Percentiles rank a stretch among this genome's conserved stretches.
phyloP scores from a whole-genome alignment of 2,888 invertebrate genomes.

The Celastrina argiolus region DNA sequence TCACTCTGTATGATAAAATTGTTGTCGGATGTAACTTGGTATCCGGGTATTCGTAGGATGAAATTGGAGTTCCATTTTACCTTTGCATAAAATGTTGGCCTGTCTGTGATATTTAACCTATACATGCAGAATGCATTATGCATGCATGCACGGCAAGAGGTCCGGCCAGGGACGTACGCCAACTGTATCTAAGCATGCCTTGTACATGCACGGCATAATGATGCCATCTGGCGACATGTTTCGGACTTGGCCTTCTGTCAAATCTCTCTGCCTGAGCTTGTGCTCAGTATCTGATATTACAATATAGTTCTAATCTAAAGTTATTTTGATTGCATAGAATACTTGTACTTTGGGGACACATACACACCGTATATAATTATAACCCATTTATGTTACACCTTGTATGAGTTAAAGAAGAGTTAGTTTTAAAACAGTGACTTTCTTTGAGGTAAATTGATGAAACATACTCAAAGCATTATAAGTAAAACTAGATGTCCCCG shows the following conservation, averaged over 20 bases:
- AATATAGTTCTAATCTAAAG: background rate
- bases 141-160: background rate
- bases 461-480: background rate
- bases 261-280: background rate
- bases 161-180: conserved; percentile 8
- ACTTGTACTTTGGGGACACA: too few relatives aligned
- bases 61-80: conserved; percentile 7
- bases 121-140: background rate
- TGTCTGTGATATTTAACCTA: background rate
- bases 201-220: conserved; percentile 1
- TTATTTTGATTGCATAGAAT: background rate
- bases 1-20: background rate
- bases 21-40: background rate
- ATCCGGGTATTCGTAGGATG: background rate
- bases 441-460: background rate
- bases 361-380: too few relatives aligned
- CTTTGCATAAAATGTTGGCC: conserved; percentile 4
- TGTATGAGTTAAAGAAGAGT: background rate
- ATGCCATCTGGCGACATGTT: background rate
- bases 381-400: too few relatives aligned
- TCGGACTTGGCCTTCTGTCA: background rate
- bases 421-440: background rate
- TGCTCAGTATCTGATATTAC: background rate
- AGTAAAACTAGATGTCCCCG: too few relatives aligned
- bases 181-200: conserved; percentile 13